These are phyloP conservation scores for Quiscalus mexicanus DNA, from an alignment of 2,113 vertebrate species.

Conservation along the genomic window DNA sequence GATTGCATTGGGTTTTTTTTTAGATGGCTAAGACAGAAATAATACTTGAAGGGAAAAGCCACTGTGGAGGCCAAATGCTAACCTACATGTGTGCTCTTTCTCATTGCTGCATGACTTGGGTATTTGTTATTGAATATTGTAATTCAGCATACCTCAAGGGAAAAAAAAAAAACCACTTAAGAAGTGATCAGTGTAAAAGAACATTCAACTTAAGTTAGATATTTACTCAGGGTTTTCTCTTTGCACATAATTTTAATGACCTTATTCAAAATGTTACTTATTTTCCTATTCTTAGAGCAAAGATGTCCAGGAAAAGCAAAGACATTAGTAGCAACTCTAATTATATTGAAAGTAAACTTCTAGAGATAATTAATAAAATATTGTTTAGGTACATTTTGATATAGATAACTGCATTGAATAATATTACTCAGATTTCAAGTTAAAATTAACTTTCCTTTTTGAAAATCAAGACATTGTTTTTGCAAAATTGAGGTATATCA, in stretches of 20 bases:
- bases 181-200: not conserved
- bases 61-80: not conserved
- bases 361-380: not conserved
- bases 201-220: slow-evolving; percentile 39
- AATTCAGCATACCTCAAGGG: not conserved
- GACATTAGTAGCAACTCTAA: not conserved
- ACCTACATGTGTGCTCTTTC: not conserved
- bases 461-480: not conserved
- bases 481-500: not conserved
- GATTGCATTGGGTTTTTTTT: slow-evolving; percentile 21
- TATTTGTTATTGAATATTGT: not conserved
- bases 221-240: not conserved
- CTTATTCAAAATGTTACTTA: not conserved
- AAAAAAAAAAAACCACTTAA: not conserved
- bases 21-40: not conserved
- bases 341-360: not conserved
- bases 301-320: not conserved
- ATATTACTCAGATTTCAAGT: not conserved
- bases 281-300: not conserved
- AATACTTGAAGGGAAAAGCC: slow-evolving; percentile 2
- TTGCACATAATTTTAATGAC: not conserved
- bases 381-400: not conserved
- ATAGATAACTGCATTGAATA: not conserved
- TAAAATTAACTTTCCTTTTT: not conserved
- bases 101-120: not conserved